Evolutionary conservation across 2,113 vertebrate species (phyloP).

Genomic region (Pelodiscus sinensis): DNA sequence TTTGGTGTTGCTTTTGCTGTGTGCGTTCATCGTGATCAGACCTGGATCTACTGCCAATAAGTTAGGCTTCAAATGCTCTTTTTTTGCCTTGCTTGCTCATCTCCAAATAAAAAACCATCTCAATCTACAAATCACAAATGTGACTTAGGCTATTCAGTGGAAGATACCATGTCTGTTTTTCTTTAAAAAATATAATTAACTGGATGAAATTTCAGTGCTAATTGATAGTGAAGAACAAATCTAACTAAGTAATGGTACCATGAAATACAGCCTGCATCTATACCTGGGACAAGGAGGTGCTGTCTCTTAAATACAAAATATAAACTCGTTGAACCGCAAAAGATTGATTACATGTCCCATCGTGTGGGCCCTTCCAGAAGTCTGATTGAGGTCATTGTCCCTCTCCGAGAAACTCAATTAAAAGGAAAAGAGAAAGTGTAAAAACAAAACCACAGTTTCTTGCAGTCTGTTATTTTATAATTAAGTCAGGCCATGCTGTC

Average conservation of each 20-base stretch:
- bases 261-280: background rate
- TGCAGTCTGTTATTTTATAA: background rate
- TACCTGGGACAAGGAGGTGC: background rate
- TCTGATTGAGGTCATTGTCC: background rate
- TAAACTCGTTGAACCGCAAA: slow-evolving; percentile 8
- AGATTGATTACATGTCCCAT: background rate
- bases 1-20: background rate
- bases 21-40: rapidly evolving
- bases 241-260: background rate
- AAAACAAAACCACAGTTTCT: no score
- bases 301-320: background rate
- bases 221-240: background rate
- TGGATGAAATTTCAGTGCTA: background rate
- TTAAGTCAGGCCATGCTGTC: background rate
- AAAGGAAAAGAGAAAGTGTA: background rate
- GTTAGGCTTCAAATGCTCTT: background rate
- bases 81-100: background rate
- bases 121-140: background rate
- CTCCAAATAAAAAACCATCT: background rate
- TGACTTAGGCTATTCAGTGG: rapidly evolving
- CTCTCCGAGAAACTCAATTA: slow-evolving; percentile 7
- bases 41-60: background rate
- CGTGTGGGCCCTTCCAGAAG: background rate
- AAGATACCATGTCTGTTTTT: background rate
- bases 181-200: background rate